These are phyloP conservation scores for Idaea biselata DNA, from an alignment of 2,888 invertebrate genomes.

Conservation along the genomic window DNA sequence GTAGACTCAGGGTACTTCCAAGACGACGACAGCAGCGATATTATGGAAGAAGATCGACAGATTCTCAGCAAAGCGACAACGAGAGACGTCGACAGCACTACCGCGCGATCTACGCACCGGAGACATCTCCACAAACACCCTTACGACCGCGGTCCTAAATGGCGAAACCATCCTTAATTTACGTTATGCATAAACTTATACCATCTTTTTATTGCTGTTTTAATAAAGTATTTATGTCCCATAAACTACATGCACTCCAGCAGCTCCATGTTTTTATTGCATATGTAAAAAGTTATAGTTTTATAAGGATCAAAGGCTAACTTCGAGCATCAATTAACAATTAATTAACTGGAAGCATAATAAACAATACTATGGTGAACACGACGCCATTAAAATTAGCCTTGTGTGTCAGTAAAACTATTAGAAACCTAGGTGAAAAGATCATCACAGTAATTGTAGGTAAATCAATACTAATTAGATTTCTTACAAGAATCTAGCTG, in stretches of 20 bases:
- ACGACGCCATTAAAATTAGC: not conserved
- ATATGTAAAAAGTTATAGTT: not conserved
- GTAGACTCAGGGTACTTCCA: constrained; percentile 58
- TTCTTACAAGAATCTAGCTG: not conserved
- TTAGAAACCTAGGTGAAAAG: not conserved
- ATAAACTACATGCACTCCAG: constrained; percentile 8
- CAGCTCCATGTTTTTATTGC: not conserved
- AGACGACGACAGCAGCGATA: constrained; percentile 56
- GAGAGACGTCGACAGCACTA: constrained; percentile 36
- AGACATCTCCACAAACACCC: constrained; percentile 78
- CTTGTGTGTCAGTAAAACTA: not conserved
- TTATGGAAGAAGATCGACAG: constrained; percentile 59
- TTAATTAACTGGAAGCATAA: not conserved
- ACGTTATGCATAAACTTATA: constrained; percentile 13
- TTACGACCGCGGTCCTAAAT: constrained; percentile 68
- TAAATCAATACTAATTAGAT: not conserved
- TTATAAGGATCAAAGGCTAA: not conserved
- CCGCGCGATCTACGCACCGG: constrained; percentile 57
- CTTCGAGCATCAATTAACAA: not conserved
- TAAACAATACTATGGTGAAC: not conserved
- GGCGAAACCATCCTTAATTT: constrained; percentile 27
- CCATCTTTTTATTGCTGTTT: constrained; percentile 9
- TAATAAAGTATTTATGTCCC: constrained; percentile 17
- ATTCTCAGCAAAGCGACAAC: constrained; percentile 38
- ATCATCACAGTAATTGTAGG: not conserved